These are phyloP conservation scores for Mercenaria mercenaria DNA, from an alignment of 1,140 invertebrate genomes.

Conservation along the genomic window DNA sequence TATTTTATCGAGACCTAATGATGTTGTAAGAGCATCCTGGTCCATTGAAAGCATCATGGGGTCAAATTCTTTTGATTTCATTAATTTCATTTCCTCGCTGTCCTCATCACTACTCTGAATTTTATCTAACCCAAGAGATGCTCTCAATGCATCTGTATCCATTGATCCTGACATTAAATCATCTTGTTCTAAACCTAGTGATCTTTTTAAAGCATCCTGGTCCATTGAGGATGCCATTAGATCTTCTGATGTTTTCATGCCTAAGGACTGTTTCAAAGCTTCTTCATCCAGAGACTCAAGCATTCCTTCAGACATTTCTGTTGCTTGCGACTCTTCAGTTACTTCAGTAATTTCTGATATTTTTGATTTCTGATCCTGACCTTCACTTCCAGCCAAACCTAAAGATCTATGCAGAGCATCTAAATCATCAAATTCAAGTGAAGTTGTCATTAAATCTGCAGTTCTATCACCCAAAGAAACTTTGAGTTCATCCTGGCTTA, in stretches of 20 bases:
- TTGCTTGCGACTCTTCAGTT: slow-evolving; percentile 43
- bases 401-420: slow-evolving; percentile 65
- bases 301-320: slow-evolving; percentile 50
- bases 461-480: slow-evolving; percentile 50
- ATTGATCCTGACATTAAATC: slow-evolving; percentile 4
- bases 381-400: slow-evolving; percentile 54
- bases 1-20: slow-evolving; percentile 54
- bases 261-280: slow-evolving; percentile 36
- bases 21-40: slow-evolving; percentile 50
- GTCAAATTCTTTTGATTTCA: slow-evolving; percentile 27
- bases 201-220: slow-evolving; percentile 45
- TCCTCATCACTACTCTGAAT: slow-evolving; percentile 37
- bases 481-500: slow-evolving; percentile 38
- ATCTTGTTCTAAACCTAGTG: slow-evolving; percentile 15
- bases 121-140: slow-evolving; percentile 33
- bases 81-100: background rate
- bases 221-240: slow-evolving; percentile 46
- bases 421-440: slow-evolving; percentile 62
- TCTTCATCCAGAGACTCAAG: slow-evolving; percentile 58
- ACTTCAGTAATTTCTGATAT: slow-evolving; percentile 21
- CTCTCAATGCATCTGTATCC: slow-evolving; percentile 41
- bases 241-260: background rate
- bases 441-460: slow-evolving; percentile 60
- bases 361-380: slow-evolving; percentile 42
- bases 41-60: slow-evolving; percentile 50